Evolutionary conservation across 2,113 vertebrate species (phyloP).

Genomic region (western clawed frog (Xenopus tropicalis)): DNA sequence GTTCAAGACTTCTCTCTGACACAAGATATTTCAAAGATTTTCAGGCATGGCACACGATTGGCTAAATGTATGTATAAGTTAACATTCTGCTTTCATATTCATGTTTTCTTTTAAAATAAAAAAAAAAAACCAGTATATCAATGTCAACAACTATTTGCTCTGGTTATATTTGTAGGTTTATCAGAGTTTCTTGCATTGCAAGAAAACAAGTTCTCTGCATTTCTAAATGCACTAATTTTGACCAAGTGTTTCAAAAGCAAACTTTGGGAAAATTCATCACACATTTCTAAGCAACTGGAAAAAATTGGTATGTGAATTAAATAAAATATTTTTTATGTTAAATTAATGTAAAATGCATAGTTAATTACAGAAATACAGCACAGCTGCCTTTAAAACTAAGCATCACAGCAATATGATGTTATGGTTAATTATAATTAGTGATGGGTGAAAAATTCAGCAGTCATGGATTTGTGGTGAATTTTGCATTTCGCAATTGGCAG

Average conservation of each 20-base stretch:
- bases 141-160: too few relatives aligned
- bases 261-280: conserved; percentile 92
- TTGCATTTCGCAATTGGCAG: too few relatives aligned
- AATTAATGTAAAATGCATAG: too few relatives aligned
- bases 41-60: conserved; percentile 85
- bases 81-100: conserved; percentile 35
- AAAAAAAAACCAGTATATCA: conserved; percentile 37
- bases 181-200: conserved; percentile 80
- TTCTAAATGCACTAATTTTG: conserved; percentile 83
- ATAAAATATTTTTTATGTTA: conserved; percentile 27
- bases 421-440: too few relatives aligned
- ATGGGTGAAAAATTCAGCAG: too few relatives aligned
- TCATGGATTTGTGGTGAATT: too few relatives aligned
- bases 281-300: conserved; percentile 90
- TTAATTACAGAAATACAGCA: too few relatives aligned
- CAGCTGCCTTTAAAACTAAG: too few relatives aligned
- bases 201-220: conserved; percentile 71
- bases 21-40: conserved; percentile 91
- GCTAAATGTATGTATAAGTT: conserved; percentile 80
- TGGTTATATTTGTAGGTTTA: conserved; percentile 70
- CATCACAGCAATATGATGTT: too few relatives aligned
- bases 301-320: conserved; percentile 83
- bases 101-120: background rate
- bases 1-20: conserved; percentile 92
- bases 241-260: conserved; percentile 91